Conservation (phyloP, 2,888 invertebrate genomes). For the Cephus runcator region DNA sequence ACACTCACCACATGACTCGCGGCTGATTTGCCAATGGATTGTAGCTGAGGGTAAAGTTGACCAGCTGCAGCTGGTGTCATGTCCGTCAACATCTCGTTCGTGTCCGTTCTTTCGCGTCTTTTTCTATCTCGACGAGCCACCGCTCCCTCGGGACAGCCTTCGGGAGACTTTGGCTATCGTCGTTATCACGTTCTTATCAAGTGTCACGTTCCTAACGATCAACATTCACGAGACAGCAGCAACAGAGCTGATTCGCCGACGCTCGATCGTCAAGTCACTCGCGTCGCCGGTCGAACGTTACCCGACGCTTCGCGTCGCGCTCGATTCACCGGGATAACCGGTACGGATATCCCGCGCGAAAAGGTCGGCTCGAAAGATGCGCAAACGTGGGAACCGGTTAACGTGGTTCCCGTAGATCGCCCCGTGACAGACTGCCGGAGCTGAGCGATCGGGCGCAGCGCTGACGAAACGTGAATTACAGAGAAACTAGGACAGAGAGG, state of each 20-base stretch:
- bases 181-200: constrained; percentile 3
- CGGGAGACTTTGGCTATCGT: background rate
- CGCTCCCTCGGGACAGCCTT: background rate
- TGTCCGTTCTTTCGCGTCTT: constrained; percentile 14
- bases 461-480: constrained; percentile 32
- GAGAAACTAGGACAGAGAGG: constrained; percentile 12
- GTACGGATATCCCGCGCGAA: background rate
- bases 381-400: constrained; percentile 56
- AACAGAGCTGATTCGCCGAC: background rate
- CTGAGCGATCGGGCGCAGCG: constrained; percentile 52
- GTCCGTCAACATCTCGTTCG: constrained; percentile 61
- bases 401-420: constrained; percentile 65
- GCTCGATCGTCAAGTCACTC: background rate
- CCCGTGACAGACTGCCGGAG: constrained; percentile 63
- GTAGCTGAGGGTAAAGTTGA: constrained; percentile 64
- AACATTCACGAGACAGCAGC: background rate
- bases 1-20: constrained; percentile 64
- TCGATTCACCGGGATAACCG: background rate
- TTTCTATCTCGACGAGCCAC: background rate
- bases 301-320: background rate
- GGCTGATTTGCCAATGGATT: constrained; percentile 62
- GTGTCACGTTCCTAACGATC: constrained; percentile 5
- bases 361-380: constrained; percentile 19
- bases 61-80: constrained; percentile 66
- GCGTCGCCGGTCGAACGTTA: background rate